Base-by-base conservation (phyloP, 2,113 vertebrate genomes). In the Siniperca knerii region DNA sequence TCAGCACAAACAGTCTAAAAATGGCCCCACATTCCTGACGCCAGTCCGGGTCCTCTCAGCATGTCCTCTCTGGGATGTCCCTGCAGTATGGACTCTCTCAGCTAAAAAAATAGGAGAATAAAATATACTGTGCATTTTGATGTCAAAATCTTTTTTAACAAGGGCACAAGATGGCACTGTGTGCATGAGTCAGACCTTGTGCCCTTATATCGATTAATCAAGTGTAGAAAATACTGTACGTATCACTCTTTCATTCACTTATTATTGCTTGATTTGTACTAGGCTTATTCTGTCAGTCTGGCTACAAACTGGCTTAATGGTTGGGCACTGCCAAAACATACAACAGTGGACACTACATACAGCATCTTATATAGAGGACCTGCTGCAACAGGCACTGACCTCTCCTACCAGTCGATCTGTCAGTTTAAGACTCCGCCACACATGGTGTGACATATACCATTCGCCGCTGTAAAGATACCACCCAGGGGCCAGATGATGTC, bases 1-100 rank as follows among this genome's bases (percentile, higher is more conserved):
- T 88, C 79, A 92, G 85, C 85, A 84, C 66, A 91, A 91, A 90
- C 86, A 73, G 67, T 82, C 89, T 91, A 91, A 92, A 94, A 93
- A 89, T 88, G 89, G 85, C 70, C 35, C 62, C 44, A 81, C 90
- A 92, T 92, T 92, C 88, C 85, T 90, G 66, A 81, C 90, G 67
- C 29, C 84, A 57, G 75, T 75, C 68, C 0, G 29, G 40, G 54
- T 62, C 57, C 65, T 61, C 75, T 85, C 67, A 44, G 9, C 7
- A 35, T 13, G 83, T 69, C 60, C 80, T 81, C 80, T 89, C 65
- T 20, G 67, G 75, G 88, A 79, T 78, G 61, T 81, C 75, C 52
- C n/a, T 33, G 55, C 65, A 71, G 46, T 44, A 58, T 9, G 50
- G 73, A 9, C 46, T 13, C 6, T n/a, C 69, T 66, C 29, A 44